phyloP scores from a whole-genome alignment of 2,888 invertebrate species.

The Drosophila differens region DNA sequence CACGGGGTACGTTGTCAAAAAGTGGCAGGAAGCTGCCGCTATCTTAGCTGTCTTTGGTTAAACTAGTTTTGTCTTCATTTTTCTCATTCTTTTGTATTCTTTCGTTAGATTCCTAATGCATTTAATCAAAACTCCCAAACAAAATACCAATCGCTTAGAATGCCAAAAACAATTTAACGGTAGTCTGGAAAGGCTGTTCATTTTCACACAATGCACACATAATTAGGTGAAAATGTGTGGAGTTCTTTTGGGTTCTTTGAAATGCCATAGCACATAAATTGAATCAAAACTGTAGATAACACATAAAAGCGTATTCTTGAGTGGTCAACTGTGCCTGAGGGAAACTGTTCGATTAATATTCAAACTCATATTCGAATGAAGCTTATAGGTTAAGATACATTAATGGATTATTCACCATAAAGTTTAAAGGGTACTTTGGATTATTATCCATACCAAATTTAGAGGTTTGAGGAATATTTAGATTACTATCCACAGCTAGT shows the following conservation, averaged over 20 bases:
- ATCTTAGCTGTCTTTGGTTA: slow-evolving; percentile 51
- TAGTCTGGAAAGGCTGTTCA: slow-evolving; percentile 31
- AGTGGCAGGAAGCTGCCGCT: slow-evolving; percentile 65
- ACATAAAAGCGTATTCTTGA: neutral
- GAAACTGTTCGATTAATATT: neutral
- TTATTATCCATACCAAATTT: neutral
- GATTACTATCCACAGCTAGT: neutral
- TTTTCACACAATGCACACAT: slow-evolving; percentile 40
- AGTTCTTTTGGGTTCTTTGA: slow-evolving; percentile 8
- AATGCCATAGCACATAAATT: slow-evolving; percentile 23
- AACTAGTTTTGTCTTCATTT: slow-evolving; percentile 44
- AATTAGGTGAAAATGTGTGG: slow-evolving; percentile 32
- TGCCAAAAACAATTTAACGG: slow-evolving; percentile 72
- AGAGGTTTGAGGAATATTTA: neutral
- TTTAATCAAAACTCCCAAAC: slow-evolving; percentile 61
- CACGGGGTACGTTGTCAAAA: slow-evolving; percentile 26
- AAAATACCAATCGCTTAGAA: slow-evolving; percentile 47
- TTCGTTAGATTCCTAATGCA: slow-evolving; percentile 62
- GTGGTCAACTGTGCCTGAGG: neutral
- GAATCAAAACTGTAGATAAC: slow-evolving; percentile 14
- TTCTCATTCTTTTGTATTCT: slow-evolving; percentile 1
- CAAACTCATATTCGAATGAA: neutral
- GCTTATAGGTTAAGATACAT: neutral
- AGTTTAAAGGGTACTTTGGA: neutral
- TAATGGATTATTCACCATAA: neutral